These are phyloP conservation scores for Brenthis hecate DNA, from an alignment of 2,888 invertebrate species.

Conservation along the genomic window DNA sequence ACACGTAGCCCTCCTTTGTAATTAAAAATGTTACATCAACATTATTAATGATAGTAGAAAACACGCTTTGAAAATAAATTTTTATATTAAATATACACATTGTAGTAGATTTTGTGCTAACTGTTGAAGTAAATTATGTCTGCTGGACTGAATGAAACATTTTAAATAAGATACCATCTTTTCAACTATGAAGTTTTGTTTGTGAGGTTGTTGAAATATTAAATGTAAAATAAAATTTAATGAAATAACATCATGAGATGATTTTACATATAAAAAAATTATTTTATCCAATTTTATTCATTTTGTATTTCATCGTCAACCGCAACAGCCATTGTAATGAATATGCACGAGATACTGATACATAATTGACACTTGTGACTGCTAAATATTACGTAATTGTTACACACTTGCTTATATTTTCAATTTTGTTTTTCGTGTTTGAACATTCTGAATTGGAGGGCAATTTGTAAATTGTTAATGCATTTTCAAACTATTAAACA, in stretches of 20 bases:
- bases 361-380: constrained; percentile 17
- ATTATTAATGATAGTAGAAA: constrained; percentile 13
- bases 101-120: constrained; percentile 3
- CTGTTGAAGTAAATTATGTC: constrained; percentile 11
- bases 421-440: background rate
- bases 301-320: constrained; percentile 14
- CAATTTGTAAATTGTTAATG: no score
- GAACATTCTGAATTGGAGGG: background rate
- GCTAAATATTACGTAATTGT: constrained; percentile 10
- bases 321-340: constrained; percentile 24
- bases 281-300: constrained; percentile 10
- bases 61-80: constrained; percentile 7
- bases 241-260: background rate
- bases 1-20: constrained; percentile 1
- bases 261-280: background rate
- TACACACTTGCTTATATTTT: background rate
- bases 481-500: no score
- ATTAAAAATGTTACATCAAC: constrained; percentile 8
- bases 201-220: background rate
- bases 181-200: constrained; percentile 7
- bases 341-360: constrained; percentile 23
- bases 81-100: constrained; percentile 4
- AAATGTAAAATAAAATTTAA: constrained; percentile 4
- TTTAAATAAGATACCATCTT: constrained; percentile 14
- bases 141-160: constrained; percentile 4